Conservation (phyloP, 2,113 vertebrate species). For the Oceanodroma tethys region DNA sequence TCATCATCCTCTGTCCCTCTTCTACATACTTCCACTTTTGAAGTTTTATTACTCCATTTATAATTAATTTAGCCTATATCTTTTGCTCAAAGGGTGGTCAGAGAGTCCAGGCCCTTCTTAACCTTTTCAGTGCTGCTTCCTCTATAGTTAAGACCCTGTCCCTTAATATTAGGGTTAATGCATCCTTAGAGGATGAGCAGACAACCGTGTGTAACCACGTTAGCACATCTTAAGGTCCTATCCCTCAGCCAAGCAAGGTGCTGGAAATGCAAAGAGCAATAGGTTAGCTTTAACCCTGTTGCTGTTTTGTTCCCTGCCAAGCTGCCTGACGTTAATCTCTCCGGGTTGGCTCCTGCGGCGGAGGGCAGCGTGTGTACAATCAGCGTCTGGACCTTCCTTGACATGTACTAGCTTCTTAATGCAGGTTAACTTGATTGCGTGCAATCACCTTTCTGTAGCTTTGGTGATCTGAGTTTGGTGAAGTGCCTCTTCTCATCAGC, state of each 20-base stretch:
- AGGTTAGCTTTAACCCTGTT: background rate
- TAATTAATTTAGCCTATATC: background rate
- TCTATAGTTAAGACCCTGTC: background rate
- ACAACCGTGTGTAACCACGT: fast-evolving
- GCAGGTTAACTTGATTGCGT: background rate
- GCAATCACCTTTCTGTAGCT: background rate
- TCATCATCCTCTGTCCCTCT: background rate
- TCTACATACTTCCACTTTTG: background rate
- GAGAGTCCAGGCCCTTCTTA: background rate
- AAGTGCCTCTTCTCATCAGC: background rate
- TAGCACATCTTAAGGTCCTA: background rate
- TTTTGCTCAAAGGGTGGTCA: background rate
- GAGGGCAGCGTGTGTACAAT: background rate
- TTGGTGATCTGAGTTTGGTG: background rate
- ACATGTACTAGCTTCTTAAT: no score
- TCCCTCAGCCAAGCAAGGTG: background rate
- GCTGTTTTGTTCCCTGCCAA: background rate
- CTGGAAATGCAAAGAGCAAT: background rate
- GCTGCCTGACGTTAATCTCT: background rate
- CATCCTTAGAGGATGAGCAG: background rate
- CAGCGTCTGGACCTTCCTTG: fast-evolving
- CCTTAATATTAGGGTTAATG: background rate
- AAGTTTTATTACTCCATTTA: background rate
- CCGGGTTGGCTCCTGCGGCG: fast-evolving
- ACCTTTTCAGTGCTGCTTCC: background rate